Conservation (phyloP, 2,888 invertebrate genomes). For the Noctuana brunneofusca region DNA sequence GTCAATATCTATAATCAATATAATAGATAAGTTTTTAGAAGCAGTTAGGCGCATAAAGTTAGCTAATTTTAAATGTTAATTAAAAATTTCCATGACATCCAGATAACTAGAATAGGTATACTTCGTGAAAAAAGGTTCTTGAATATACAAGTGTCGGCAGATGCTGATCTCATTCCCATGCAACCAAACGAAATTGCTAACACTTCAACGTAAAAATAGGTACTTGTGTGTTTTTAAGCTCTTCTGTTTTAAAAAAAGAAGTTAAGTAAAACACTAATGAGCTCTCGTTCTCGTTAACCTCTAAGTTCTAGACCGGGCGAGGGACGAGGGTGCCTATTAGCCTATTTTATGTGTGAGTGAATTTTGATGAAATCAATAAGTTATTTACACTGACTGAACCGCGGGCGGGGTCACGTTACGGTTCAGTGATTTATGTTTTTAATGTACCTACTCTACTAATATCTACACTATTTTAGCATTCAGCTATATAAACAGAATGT, state of each 20-base stretch:
- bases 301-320: conserved; percentile 14
- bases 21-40: too few relatives aligned
- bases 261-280: conserved; percentile 27
- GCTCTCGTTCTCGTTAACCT: conserved; percentile 22
- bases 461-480: too few relatives aligned
- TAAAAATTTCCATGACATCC: too few relatives aligned
- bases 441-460: too few relatives aligned
- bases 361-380: conserved; percentile 27
- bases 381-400: conserved; percentile 11
- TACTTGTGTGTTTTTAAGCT: conserved; percentile 24
- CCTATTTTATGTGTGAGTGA: conserved; percentile 26
- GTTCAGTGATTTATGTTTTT: not conserved
- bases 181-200: conserved; percentile 19
- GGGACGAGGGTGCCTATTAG: conserved; percentile 18
- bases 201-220: conserved; percentile 20
- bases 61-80: too few relatives aligned
- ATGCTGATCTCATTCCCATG: not conserved
- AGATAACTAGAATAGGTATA: not conserved
- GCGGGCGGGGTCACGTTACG: not conserved
- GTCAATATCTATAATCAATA: too few relatives aligned
- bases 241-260: conserved; percentile 20
- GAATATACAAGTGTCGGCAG: not conserved
- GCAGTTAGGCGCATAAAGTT: too few relatives aligned
- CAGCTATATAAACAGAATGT: too few relatives aligned
- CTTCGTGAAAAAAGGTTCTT: not conserved